Conservation (phyloP, 2,797 vertebrate species). For the Pyrocephalus nanus region DNA sequence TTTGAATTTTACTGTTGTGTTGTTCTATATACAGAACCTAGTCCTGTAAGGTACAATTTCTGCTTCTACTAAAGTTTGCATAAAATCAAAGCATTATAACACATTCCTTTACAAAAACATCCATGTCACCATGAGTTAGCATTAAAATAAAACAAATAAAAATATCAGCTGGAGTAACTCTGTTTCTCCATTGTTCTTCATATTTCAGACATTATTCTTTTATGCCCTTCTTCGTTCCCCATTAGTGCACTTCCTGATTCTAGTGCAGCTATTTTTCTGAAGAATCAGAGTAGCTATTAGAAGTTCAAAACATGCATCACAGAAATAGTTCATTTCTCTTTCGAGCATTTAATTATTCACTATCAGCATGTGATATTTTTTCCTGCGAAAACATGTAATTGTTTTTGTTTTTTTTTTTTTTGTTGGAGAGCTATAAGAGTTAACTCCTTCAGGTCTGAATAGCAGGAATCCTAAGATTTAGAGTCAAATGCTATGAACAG, state of each 20-base stretch:
- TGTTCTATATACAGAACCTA: background rate
- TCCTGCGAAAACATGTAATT: background rate
- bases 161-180: background rate
- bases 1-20: background rate
- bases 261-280: background rate
- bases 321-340: slow-evolving; percentile 35
- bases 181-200: background rate
- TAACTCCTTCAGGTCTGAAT: background rate
- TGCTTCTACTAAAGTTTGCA: background rate
- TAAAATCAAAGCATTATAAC: background rate
- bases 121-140: background rate
- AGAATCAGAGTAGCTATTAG: slow-evolving; percentile 31
- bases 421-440: background rate
- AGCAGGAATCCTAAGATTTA: background rate
- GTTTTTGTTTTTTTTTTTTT: background rate
- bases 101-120: background rate
- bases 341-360: slow-evolving; percentile 45
- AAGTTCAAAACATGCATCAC: slow-evolving; percentile 37
- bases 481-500: background rate
- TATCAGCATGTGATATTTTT: background rate
- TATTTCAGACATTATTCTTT: background rate
- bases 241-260: background rate
- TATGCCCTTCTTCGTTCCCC: background rate
- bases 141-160: background rate
- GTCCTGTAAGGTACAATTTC: background rate